Conservation (phyloP, 2,888 invertebrate species). For the Morpho helenor region DNA sequence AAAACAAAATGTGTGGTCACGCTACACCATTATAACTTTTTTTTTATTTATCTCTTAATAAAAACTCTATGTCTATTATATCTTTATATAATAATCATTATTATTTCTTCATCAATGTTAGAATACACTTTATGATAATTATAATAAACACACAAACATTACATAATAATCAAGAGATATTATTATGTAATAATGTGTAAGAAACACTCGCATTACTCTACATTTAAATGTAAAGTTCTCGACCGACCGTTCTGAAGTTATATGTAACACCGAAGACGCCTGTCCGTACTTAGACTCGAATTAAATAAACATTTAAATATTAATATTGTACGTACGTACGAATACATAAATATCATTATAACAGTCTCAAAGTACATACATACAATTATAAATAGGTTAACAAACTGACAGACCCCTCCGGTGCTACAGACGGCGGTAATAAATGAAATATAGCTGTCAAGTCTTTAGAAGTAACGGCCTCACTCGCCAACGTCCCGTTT, state of each 20-base stretch:
- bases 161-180: constrained; percentile 40
- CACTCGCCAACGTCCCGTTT: constrained; percentile 38
- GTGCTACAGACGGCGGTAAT: constrained; percentile 39
- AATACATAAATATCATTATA: constrained; percentile 72
- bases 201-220: constrained; percentile 30
- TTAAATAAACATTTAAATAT: constrained; percentile 72
- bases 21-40: constrained; percentile 67
- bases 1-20: constrained; percentile 63
- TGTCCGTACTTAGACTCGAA: constrained; percentile 59
- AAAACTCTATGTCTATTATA: constrained; percentile 78
- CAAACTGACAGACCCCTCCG: constrained; percentile 57
- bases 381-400: constrained; percentile 77
- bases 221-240: constrained; percentile 33
- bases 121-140: constrained; percentile 70
- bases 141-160: constrained; percentile 54
- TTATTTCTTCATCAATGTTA: constrained; percentile 74
- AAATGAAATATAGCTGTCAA: constrained; percentile 59
- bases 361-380: constrained; percentile 78
- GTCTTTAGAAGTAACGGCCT: constrained; percentile 49
- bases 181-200: constrained; percentile 13
- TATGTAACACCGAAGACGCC: constrained; percentile 53
- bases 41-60: constrained; percentile 75
- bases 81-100: constrained; percentile 74
- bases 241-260: constrained; percentile 31
- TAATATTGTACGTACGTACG: constrained; percentile 75